Evolutionary conservation across 2,888 invertebrate species (phyloP), one percentile per base, ranked within the genome.

Genomic region (Drosophila rellima): DNA sequence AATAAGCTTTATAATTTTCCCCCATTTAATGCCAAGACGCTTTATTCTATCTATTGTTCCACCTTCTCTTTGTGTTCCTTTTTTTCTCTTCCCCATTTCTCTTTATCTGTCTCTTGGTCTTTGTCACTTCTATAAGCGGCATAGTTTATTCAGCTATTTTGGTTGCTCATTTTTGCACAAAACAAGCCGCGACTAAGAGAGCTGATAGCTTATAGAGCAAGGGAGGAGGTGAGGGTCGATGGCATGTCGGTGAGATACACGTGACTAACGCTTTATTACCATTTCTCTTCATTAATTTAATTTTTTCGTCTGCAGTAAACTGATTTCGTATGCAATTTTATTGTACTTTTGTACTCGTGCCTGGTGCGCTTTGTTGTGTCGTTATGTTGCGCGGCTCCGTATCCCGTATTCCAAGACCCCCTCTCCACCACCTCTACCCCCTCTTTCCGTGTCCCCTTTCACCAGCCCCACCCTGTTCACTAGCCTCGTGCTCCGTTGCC

Each of bases 311-410:
- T 84, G 84, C 84, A 84, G 89, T 87, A 88, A 84, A 84, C 84
- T 88, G 84, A 87, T 84, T 87, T 88, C 84, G 87, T 84, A 89
- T 88, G 89, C 84, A 87, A 87, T 88, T 84, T 84, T 84, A 84
- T 88, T 88, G 87, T 88, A 86, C 89, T 88, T 86, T 78, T 86
- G 88, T 80, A 85, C 87, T 88, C 83, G 87, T 84, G 83, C 89
- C 83, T 88, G 83, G 85, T 79, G 86, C 82, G 88, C 86, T 74
- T 83, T 88, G 86, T 83, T 88, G 88, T 85, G 85, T 54, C 85
- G 88, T 82, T 80, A 75, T 83, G 69, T 78, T 57, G 39, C 65
- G 40, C 54, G 51, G 10, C 71, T 48, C 39, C 23, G 18, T 17
- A 2, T 31, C 0, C 20, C 11, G 17, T 6, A 3, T 20, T 20